Conservation (phyloP, 2,113 vertebrate species). For the Taurulus bubalis region DNA sequence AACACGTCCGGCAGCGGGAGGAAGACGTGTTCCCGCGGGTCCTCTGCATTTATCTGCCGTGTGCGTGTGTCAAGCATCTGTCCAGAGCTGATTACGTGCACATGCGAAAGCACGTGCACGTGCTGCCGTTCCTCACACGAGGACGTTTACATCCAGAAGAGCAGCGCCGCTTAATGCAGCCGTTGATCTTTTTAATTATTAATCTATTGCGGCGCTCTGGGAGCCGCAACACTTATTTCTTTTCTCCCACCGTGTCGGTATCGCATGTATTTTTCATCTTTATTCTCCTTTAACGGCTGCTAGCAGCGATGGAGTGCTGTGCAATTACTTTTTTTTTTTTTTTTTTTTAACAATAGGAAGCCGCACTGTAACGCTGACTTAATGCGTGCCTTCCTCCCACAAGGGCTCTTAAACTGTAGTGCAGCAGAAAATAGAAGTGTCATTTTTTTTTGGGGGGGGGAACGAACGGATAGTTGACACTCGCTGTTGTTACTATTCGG, state of each 20-base stretch:
- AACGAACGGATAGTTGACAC: background rate
- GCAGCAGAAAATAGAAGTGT: background rate
- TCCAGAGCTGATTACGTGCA: conserved; percentile 10
- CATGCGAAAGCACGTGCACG: background rate
- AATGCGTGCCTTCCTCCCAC: conserved; percentile 44
- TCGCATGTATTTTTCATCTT: conserved; percentile 63
- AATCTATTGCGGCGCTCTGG: conserved; percentile 61
- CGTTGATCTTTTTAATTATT: conserved; percentile 77
- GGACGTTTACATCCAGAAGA: conserved; percentile 46
- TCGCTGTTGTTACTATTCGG: background rate
- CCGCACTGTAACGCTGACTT: conserved; percentile 32
- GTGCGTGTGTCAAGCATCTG: conserved; percentile 33
- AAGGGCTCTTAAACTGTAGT: conserved; percentile 37
- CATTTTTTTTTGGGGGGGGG: no score
- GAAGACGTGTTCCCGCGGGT: background rate
- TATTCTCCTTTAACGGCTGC: conserved; percentile 50
- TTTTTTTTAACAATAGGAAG: no score
- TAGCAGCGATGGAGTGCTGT: conserved; percentile 29
- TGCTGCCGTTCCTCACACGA: conserved; percentile 15
- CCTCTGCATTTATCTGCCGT: conserved; percentile 20
- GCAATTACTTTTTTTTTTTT: no score
- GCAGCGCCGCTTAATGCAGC: conserved; percentile 55
- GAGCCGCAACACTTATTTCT: conserved; percentile 49
- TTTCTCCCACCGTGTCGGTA: conserved; percentile 12
- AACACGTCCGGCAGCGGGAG: conserved; percentile 58